Evolutionary conservation across 1,140 invertebrate genomes (phyloP).

Genomic region (Cotesia vestalis): DNA sequence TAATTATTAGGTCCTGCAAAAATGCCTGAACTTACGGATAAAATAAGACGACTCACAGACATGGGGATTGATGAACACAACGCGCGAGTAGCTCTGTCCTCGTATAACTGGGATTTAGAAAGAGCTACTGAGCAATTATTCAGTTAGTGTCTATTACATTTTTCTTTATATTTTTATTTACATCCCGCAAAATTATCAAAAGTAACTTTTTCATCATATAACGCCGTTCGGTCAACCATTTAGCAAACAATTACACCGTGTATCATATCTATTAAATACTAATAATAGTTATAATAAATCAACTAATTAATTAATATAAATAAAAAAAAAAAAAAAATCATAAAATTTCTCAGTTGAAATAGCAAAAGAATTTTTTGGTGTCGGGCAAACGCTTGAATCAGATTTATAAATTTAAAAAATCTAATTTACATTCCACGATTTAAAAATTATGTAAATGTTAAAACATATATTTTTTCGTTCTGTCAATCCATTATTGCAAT

Average conservation of each 20-base stretch:
- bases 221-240: background rate
- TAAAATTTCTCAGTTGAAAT: too few species aligned
- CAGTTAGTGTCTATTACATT: conserved; percentile 73
- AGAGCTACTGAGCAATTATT: conserved; percentile 88
- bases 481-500: background rate
- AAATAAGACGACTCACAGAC: conserved; percentile 82
- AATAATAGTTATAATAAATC: background rate
- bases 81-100: conserved; percentile 84
- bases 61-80: conserved; percentile 89
- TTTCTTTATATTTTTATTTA: conserved; percentile 8
- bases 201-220: conserved; percentile 24
- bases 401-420: too few species aligned
- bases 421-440: too few species aligned
- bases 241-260: background rate
- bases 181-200: too few species aligned
- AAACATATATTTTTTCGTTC: conserved; percentile 9
- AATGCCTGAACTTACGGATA: conserved; percentile 81
- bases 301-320: too few species aligned
- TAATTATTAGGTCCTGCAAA: conserved; percentile 70
- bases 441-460: too few species aligned
- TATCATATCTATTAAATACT: conserved; percentile 10
- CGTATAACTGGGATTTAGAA: conserved; percentile 90
- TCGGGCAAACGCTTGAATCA: too few species aligned
- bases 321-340: too few species aligned
- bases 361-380: too few species aligned